Evolutionary conservation across 1,140 invertebrate genomes (phyloP).

Genomic region (Adelges cooleyi): DNA sequence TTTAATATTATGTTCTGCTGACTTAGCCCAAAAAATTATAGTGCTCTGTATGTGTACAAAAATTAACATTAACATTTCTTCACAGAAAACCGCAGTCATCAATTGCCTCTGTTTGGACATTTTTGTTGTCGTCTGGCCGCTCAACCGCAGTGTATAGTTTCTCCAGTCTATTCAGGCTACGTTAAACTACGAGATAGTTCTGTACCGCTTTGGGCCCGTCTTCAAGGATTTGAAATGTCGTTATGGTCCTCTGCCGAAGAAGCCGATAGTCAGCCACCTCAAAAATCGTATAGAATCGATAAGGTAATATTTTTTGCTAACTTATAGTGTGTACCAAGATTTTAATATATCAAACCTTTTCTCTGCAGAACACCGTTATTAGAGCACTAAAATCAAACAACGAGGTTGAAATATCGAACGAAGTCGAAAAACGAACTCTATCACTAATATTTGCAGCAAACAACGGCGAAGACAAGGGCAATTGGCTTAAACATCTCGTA

Average conservation of each 20-base stretch:
- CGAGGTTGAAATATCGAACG: conserved; percentile 40
- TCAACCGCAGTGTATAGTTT: conserved; percentile 49
- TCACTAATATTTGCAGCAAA: conserved; percentile 38
- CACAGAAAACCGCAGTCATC: conserved; percentile 44
- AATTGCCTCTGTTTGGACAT: conserved; percentile 58
- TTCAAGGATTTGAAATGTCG: conserved; percentile 14
- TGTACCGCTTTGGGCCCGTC: not conserved
- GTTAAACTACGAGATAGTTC: conserved; percentile 35
- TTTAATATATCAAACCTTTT: conserved; percentile 16
- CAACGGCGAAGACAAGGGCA: conserved; percentile 39
- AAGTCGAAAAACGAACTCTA: conserved; percentile 38
- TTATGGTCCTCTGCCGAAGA: conserved; percentile 5
- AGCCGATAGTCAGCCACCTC: conserved; percentile 6
- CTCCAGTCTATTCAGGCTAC: conserved; percentile 45
- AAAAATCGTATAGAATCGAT: conserved; percentile 3
- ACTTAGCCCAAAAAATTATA: not conserved
- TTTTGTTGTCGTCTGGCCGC: conserved; percentile 60
- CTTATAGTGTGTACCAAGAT: not conserved
- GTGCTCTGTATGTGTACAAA: not conserved
- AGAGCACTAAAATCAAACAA: conserved; percentile 36
- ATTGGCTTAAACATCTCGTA: conserved; percentile 42
- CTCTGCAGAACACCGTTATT: conserved; percentile 39
- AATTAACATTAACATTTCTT: conserved; percentile 17
- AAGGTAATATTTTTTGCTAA: not conserved
- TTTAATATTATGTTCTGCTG: too few relatives aligned